Evolutionary conservation across 2,113 vertebrate species (phyloP).

Genomic region (Hemiscyllium ocellatum): DNA sequence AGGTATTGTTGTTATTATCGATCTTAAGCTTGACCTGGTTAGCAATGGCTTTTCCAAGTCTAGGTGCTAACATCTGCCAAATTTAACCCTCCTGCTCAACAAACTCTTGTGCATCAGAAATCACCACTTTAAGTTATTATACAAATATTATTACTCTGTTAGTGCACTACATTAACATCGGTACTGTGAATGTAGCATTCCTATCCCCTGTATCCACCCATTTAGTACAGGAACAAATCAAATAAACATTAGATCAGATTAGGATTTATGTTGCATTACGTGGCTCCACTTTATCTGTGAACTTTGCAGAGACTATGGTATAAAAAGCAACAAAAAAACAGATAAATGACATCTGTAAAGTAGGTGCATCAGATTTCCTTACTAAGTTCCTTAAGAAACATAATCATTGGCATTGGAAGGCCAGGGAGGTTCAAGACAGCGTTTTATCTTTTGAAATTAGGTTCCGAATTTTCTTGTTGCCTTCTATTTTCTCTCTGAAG

Average conservation of each 20-base stretch:
- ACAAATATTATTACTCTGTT: no score
- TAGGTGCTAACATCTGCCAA: no score
- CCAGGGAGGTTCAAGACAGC: not conserved
- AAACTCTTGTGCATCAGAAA: no score
- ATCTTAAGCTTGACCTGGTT: no score
- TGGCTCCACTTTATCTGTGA: not conserved
- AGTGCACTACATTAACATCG: not conserved
- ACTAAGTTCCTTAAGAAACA: not conserved
- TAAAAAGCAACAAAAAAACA: not conserved
- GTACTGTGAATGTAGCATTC: not conserved
- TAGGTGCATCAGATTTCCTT: not conserved
- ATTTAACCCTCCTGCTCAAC: no score
- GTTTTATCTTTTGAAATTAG: not conserved
- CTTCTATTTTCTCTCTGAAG: not conserved
- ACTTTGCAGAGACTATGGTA: not conserved
- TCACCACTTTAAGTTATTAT: no score
- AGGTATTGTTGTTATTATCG: no score
- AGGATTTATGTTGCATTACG: not conserved
- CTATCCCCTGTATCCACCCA: not conserved
- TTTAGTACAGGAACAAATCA: not conserved
- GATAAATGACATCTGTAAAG: not conserved
- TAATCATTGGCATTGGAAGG: not conserved
- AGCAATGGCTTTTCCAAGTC: no score
- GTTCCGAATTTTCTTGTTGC: not conserved
- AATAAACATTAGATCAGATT: not conserved